Conservation (phyloP, 2,797 vertebrate species). For the Sebastes diploproa region DNA sequence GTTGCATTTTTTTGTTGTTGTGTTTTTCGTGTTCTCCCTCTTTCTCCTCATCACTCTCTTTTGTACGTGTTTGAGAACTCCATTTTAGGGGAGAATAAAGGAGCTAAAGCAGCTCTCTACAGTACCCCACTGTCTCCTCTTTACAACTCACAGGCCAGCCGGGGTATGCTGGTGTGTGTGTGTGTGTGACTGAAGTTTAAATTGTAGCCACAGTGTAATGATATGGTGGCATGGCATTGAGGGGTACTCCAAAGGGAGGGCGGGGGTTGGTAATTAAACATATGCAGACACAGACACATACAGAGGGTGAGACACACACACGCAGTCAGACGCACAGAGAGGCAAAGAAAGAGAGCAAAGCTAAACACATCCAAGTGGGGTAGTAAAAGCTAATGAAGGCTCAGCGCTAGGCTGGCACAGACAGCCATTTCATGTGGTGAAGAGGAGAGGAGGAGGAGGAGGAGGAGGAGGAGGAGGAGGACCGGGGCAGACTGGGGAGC, state of each 20-base stretch:
- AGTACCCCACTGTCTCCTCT: slow-evolving; percentile 60
- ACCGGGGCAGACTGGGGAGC: slow-evolving; percentile 63
- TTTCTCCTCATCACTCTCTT: slow-evolving; percentile 21
- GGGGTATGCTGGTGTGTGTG: slow-evolving; percentile 27
- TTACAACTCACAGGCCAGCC: slow-evolving; percentile 55
- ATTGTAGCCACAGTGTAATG: slow-evolving; percentile 78
- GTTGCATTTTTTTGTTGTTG: slow-evolving; percentile 36
- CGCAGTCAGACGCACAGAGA: slow-evolving; percentile 47
- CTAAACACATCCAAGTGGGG: slow-evolving; percentile 83
- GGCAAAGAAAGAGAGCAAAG: slow-evolving; percentile 71
- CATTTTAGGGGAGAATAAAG: slow-evolving; percentile 55
- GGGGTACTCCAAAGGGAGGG: slow-evolving; percentile 70
- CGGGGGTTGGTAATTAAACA: slow-evolving; percentile 77
- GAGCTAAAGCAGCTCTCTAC: slow-evolving; percentile 38
- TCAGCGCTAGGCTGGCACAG: slow-evolving; percentile 80
- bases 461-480: slow-evolving; percentile 38
- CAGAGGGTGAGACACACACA: slow-evolving; percentile 50
- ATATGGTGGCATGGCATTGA: slow-evolving; percentile 80
- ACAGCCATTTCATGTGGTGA: slow-evolving; percentile 83
- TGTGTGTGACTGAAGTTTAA: slow-evolving; percentile 69
- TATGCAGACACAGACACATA: slow-evolving; percentile 73
- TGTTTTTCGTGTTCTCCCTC: slow-evolving; percentile 16
- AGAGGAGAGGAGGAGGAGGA: slow-evolving; percentile 64
- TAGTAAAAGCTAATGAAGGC: slow-evolving; percentile 86
- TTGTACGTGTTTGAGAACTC: slow-evolving; percentile 10